phyloP scores from a whole-genome alignment of 2,888 invertebrate genomes.

The Diachrysia chrysitis region DNA sequence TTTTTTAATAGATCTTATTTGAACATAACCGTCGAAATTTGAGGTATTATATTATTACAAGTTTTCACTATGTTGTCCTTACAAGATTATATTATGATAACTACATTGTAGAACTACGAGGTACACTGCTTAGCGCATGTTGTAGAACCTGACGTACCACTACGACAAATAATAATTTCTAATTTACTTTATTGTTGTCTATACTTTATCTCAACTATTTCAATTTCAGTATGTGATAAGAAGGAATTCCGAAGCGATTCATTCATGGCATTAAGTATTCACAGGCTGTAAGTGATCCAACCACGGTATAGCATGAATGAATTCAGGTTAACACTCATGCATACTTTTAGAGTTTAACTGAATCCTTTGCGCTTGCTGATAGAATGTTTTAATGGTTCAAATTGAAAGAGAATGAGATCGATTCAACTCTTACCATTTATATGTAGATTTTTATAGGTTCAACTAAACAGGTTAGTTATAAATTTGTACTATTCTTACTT shows the following conservation, averaged over 20 bases:
- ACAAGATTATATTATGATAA: no score
- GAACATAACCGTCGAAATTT: no score
- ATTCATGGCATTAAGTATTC: slow-evolving; percentile 2
- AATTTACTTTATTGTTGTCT: not conserved
- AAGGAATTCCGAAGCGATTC: slow-evolving; percentile 1
- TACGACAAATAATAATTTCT: not conserved
- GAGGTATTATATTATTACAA: no score
- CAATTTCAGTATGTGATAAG: not conserved
- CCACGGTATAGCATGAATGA: slow-evolving; percentile 7
- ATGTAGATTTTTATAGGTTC: not conserved
- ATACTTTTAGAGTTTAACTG: slow-evolving; percentile 1
- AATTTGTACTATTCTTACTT: no score
- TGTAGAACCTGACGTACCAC: not conserved
- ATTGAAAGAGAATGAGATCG: not conserved
- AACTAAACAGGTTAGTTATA: not conserved
- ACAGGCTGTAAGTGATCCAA: slow-evolving; percentile 5
- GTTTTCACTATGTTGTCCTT: no score
- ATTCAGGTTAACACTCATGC: slow-evolving; percentile 6
- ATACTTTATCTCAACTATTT: not conserved
- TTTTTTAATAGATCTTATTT: no score
- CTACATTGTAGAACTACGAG: no score
- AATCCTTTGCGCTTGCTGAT: not conserved
- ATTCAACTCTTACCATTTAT: not conserved
- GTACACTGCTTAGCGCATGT: not conserved
- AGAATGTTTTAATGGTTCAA: not conserved